A percentile compares a stretch with the other conserved stretches of the same genome.
Conservation (phyloP, 1,140 invertebrate genomes). For the Coptotermes formosanus region DNA sequence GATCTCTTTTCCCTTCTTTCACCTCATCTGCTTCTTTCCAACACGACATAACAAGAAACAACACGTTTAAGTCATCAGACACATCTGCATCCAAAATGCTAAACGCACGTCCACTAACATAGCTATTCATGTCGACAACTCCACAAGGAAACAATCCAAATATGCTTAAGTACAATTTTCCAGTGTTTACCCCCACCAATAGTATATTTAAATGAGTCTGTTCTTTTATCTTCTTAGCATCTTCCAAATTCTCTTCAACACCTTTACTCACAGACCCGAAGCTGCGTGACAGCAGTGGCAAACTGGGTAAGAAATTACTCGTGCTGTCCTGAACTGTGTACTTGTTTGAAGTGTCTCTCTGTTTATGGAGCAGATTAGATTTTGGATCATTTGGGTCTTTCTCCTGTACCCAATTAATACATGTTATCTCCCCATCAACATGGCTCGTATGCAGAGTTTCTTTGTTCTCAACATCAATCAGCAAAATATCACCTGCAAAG, state of each 20-base stretch:
- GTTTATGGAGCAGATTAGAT: not conserved
- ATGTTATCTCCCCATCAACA: conserved; percentile 54
- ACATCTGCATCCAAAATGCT: conserved; percentile 42
- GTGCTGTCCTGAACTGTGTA: conserved; percentile 46
- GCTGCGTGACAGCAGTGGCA: conserved; percentile 59
- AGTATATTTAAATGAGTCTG: conserved; percentile 74
- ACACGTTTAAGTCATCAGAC: conserved; percentile 47
- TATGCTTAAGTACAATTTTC: conserved; percentile 71
- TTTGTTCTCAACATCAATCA: conserved; percentile 87
- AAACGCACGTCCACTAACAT: conserved; percentile 37
- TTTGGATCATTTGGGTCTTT: conserved; percentile 21
- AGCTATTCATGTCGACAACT: conserved; percentile 58
- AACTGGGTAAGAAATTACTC: conserved; percentile 52
- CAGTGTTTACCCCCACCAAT: conserved; percentile 72
- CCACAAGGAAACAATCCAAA: conserved; percentile 83
- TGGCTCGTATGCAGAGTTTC: conserved; percentile 71
- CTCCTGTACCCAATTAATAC: conserved; percentile 55
- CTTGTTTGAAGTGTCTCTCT: conserved; percentile 34
- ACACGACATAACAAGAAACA: conserved; percentile 49
- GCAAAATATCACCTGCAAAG: conserved; percentile 55
- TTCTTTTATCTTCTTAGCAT: conserved; percentile 60
- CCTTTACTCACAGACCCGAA: conserved; percentile 53
- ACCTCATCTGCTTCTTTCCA: conserved; percentile 50
- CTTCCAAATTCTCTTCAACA: conserved; percentile 60
- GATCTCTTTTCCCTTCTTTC: conserved; percentile 41